Conservation (phyloP, 2,797 vertebrate species). For the Crax fasciolata region DNA sequence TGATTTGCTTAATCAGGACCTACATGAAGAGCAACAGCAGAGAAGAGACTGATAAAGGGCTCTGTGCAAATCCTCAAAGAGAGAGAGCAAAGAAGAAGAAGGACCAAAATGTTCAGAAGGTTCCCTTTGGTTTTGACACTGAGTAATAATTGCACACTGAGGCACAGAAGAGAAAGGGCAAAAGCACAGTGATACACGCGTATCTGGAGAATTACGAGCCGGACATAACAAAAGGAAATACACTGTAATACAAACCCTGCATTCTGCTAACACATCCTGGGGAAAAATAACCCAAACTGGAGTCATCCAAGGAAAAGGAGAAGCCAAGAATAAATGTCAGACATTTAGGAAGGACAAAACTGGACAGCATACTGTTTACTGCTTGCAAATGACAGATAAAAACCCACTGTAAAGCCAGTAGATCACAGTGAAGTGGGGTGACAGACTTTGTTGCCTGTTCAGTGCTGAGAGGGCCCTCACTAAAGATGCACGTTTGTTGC, state of each 20-base stretch:
- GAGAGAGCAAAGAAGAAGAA: neutral
- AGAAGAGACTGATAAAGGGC: neutral
- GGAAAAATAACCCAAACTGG: neutral
- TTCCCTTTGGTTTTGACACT: neutral
- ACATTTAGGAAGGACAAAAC: neutral
- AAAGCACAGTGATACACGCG: neutral
- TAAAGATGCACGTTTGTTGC: neutral
- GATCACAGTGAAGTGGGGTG: neutral
- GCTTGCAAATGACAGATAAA: neutral
- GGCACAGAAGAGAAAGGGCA: neutral
- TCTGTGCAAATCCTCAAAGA: neutral
- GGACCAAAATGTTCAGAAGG: neutral
- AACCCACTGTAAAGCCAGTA: neutral
- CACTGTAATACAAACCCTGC: neutral
- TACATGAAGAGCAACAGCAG: neutral
- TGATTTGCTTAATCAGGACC: neutral
- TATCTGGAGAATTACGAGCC: neutral
- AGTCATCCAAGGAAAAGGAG: neutral
- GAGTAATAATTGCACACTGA: neutral
- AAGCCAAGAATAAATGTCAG: neutral
- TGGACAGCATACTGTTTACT: neutral
- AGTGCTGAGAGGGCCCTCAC: accelerated
- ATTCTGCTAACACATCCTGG: neutral
- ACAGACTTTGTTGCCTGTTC: neutral
- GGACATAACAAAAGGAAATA: constrained; percentile 4